Percentiles rank a stretch among this genome's conserved stretches.
Conservation (phyloP, 2,888 invertebrate genomes). For the Conus canariensis region DNA sequence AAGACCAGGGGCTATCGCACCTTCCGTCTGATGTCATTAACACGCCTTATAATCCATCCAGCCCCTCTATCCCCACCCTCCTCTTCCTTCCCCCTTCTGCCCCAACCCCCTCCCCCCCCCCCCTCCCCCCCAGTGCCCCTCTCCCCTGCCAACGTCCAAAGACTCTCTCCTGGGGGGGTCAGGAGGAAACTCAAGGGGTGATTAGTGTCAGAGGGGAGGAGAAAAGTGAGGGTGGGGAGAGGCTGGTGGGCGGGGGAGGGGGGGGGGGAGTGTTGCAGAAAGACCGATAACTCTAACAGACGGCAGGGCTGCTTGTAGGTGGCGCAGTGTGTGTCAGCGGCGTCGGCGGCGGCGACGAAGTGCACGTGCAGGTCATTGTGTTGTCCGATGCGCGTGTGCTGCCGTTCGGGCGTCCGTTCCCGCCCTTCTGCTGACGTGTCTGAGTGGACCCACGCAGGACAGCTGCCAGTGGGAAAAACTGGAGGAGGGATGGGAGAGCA, state of each 20-base stretch:
- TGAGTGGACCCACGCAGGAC: too few species aligned
- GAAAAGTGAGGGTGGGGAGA: not conserved
- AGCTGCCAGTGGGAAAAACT: too few species aligned
- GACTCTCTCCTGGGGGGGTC: not conserved
- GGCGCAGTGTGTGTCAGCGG: not conserved
- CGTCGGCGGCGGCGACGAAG: not conserved
- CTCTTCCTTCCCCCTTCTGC: not conserved
- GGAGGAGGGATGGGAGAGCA: too few species aligned
- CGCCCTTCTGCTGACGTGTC: too few species aligned
- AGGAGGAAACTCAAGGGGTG: slow-evolving; percentile 1
- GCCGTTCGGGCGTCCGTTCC: not conserved
- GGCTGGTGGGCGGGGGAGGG: not conserved
- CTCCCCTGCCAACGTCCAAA: not conserved
- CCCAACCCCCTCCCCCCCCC: not conserved
- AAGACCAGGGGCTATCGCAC: not conserved
- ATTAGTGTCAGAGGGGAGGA: slow-evolving; percentile 7
- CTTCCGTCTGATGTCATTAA: slow-evolving; percentile 19
- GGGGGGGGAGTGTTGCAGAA: not conserved
- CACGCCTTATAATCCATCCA: slow-evolving; percentile 18
- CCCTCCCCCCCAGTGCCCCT: not conserved
- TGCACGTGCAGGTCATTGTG: not conserved
- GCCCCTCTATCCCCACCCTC: not conserved
- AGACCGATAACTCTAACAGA: not conserved
- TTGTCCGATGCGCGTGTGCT: not conserved
- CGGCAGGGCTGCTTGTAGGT: not conserved